Conservation (phyloP, 1,140 invertebrate species). For the Cydia strobilella region DNA sequence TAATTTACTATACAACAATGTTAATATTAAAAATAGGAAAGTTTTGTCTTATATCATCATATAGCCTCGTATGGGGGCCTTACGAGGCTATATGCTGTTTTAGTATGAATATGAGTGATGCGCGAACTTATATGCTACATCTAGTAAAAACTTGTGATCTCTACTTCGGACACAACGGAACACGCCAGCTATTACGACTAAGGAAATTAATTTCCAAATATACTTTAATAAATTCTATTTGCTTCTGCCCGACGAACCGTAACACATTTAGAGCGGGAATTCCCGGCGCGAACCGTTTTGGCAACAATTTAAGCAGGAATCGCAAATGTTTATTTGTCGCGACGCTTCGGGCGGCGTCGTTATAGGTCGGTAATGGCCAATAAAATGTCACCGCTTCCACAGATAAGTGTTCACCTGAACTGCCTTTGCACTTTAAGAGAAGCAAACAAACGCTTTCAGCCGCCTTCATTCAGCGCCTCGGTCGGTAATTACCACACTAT, state of each 20-base stretch:
- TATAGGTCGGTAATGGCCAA: constrained; percentile 70
- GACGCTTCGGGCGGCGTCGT: constrained; percentile 48
- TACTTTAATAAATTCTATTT: constrained; percentile 78
- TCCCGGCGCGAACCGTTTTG: constrained; percentile 63
- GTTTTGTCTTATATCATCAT: too few species aligned
- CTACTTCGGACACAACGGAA: constrained; percentile 41
- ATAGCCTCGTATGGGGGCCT: too few species aligned
- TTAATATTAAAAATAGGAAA: too few species aligned
- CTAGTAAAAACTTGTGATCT: neutral
- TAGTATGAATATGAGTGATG: too few species aligned
- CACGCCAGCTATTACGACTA: constrained; percentile 59
- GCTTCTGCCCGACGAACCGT: constrained; percentile 70
- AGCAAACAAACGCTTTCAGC: constrained; percentile 11
- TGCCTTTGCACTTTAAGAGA: constrained; percentile 34
- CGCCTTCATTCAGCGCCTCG: constrained; percentile 8
- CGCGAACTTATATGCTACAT: neutral
- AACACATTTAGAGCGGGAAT: constrained; percentile 70
- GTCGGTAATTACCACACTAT: constrained; percentile 6
- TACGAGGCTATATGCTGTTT: too few species aligned
- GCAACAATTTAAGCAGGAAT: constrained; percentile 72
- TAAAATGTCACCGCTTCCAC: constrained; percentile 57
- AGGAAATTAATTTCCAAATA: constrained; percentile 76
- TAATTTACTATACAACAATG: too few species aligned
- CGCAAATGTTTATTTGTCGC: constrained; percentile 72
- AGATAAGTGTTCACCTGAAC: constrained; percentile 49